Percentiles rank a stretch among this genome's conserved stretches.
Conservation (phyloP, 2,113 vertebrate species). For the Sula dactylatra region DNA sequence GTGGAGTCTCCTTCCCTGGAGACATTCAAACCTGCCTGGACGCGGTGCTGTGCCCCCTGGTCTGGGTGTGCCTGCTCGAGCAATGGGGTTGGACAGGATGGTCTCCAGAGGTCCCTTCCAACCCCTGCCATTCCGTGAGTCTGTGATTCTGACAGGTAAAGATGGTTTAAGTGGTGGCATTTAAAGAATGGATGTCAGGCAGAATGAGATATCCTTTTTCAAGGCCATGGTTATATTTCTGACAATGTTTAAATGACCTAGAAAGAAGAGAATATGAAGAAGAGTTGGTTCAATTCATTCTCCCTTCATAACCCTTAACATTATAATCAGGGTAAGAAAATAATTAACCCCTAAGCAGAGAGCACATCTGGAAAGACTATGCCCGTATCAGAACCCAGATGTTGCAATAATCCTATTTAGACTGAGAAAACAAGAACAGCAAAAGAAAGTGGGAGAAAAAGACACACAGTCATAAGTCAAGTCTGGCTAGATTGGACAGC, state of each 20-base stretch:
- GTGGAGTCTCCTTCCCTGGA: no score
- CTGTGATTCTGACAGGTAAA: not conserved
- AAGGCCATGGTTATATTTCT: rapidly evolving
- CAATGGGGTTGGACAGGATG: no score
- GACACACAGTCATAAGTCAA: not conserved
- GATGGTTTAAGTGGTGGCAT: not conserved
- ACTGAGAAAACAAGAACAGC: not conserved
- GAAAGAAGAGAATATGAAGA: not conserved
- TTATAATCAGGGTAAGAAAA: not conserved
- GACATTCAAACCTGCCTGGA: no score
- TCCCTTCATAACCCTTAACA: not conserved
- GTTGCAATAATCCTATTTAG: not conserved
- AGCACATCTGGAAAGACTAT: not conserved
- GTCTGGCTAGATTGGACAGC: no score
- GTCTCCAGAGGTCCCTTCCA: no score
- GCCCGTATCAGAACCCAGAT: not conserved
- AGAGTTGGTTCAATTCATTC: not conserved
- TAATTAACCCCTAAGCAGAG: not conserved
- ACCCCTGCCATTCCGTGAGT: no score
- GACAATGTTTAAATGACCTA: not conserved
- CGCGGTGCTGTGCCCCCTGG: no score
- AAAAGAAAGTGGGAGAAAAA: not conserved
- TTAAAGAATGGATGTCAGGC: not conserved
- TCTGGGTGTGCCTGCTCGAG: no score
- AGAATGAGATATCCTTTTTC: not conserved